Evolutionary conservation across 1,140 invertebrate genomes (phyloP).

Genomic region (Globodera ellingtonae): DNA sequence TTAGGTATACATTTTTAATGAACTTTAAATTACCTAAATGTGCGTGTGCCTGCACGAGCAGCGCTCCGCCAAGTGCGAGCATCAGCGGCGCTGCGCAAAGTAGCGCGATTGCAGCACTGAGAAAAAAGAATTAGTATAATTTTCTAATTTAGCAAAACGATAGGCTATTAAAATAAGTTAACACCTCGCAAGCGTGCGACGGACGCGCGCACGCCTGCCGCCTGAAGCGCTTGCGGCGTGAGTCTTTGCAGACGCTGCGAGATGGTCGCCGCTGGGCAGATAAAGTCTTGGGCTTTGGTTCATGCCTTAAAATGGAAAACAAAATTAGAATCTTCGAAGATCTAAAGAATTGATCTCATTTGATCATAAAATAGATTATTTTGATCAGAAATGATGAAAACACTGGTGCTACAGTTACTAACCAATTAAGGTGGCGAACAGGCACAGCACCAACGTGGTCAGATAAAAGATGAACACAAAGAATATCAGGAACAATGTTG

Average conservation of each 20-base stretch:
- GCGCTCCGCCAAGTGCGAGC: neutral
- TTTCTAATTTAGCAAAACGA: too few relatives aligned
- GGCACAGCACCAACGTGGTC: neutral
- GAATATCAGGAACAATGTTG: neutral
- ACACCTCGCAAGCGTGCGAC: neutral
- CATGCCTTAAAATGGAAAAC: neutral
- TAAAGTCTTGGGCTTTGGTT: neutral
- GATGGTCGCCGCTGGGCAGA: neutral
- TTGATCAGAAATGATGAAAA: too few relatives aligned
- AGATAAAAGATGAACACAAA: neutral
- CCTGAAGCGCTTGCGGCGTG: neutral
- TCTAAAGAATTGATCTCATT: too few relatives aligned
- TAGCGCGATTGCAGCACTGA: neutral
- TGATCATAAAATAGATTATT: too few relatives aligned
- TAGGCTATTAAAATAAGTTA: too few relatives aligned
- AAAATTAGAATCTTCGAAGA: neutral
- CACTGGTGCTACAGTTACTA: neutral
- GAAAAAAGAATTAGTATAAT: too few relatives aligned
- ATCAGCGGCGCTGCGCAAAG: neutral
- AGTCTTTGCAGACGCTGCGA: neutral
- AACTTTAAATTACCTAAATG: neutral
- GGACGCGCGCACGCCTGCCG: neutral
- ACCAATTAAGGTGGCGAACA: neutral
- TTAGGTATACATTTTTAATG: too few relatives aligned
- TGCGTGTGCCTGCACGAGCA: neutral